Evolutionary conservation across 1,140 invertebrate genomes (phyloP), one percentile per base, ranked within the genome.

Genomic region (Heliothis virescens): DNA sequence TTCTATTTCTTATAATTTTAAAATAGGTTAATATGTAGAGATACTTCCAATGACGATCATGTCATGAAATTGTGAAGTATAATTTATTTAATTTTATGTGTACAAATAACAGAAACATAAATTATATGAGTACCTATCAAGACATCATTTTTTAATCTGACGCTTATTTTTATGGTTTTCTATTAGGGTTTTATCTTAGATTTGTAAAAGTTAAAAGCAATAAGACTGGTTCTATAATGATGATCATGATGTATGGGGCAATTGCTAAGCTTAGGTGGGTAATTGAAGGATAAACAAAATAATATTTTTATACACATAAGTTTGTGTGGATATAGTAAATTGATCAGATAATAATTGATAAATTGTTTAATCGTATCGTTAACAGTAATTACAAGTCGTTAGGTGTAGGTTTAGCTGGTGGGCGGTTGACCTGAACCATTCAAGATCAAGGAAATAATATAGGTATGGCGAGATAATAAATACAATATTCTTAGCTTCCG

Each of bases 401-500:
- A 29, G 21, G 77, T 78, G 83, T 83, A 83, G 82, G 79, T 69
- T 85, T 82, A 34, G 18, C 47, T 67, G 41, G 83, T 85, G 83
- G 81, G 79, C 62, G 83, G 62, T n/a, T 78, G 57, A 72, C 62
- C 71, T 60, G 29, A 53, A 80, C 67, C 67, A 62, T 74, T 72
- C 69, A 82, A 81, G 72, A 85, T 80, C 81, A 83, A 80, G 82
- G 76, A 65, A 82, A 82, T 41, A 41, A 41, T 80, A 78, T 79
- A 26, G 21, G 21, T 26, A 78, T 75, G 62, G 21, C 15, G 59
- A 74, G 3, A 29, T 47, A 48, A 41, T 74, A 34, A 13, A 21
- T 73, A 18, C n/a, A 18, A 3, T n/a, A 34, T 55, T 59, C n/a
- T n/a, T 57, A 59, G n/a, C 10, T 57, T 11, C 5, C 18, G 57